Conservation (phyloP, 1,140 invertebrate species). For the Lucilia sericata region DNA sequence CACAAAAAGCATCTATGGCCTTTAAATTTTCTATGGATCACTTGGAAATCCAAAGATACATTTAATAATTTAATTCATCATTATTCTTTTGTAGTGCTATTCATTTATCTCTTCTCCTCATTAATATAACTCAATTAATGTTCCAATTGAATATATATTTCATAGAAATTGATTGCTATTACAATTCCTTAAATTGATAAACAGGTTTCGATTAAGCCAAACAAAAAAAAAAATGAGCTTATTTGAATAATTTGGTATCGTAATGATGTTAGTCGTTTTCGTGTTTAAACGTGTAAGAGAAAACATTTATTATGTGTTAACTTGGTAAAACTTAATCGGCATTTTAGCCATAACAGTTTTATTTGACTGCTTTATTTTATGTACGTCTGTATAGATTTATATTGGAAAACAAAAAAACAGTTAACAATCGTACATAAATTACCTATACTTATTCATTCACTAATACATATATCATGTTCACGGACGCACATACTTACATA, state of each 20-base stretch:
- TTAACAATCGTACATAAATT: constrained; percentile 10
- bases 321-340: neutral
- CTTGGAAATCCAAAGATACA: too few relatives aligned
- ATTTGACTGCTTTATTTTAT: neutral
- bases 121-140: too few relatives aligned
- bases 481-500: neutral
- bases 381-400: neutral
- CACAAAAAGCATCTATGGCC: too few relatives aligned
- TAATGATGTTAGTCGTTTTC: neutral
- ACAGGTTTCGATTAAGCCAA: neutral
- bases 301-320: constrained; percentile 21
- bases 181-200: neutral
- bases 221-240: neutral
- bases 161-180: too few relatives aligned
- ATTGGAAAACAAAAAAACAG: neutral
- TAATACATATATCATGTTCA: neutral
- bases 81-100: too few relatives aligned
- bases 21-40: too few relatives aligned
- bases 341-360: neutral
- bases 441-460: neutral
- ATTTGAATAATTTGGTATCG: constrained; percentile 8
- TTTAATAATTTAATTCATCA: too few relatives aligned
- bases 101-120: too few relatives aligned
- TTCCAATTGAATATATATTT: too few relatives aligned
- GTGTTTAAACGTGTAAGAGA: neutral